A percentile compares a stretch with the other conserved stretches of the same genome.
Evolutionary conservation across 2,888 invertebrate species (phyloP).

Genomic region (Campoletis raptor): DNA sequence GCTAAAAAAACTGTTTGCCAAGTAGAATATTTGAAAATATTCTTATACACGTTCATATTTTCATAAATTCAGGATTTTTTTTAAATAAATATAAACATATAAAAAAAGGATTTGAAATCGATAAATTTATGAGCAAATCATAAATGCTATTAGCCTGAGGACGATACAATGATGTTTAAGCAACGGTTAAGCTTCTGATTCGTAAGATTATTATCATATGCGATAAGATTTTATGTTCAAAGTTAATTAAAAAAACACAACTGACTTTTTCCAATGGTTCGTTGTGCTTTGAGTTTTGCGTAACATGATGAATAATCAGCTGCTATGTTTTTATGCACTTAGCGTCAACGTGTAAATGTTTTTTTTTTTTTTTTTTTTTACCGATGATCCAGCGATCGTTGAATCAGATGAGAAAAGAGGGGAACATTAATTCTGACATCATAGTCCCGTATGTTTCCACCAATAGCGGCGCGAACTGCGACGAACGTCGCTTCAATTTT

Average conservation of each 20-base stretch:
- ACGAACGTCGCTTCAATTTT: slow-evolving; percentile 7
- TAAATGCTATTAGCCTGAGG: background rate
- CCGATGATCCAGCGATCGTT: slow-evolving; percentile 12
- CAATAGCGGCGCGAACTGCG: slow-evolving; percentile 30
- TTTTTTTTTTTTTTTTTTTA: slow-evolving; percentile 43
- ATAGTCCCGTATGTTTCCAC: slow-evolving; percentile 17
- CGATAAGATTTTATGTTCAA: background rate
- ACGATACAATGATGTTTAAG: background rate
- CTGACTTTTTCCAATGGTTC: background rate
- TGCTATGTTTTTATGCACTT: slow-evolving; percentile 40
- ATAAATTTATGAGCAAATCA: background rate
- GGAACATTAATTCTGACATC: slow-evolving; percentile 32
- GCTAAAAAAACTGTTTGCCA: background rate
- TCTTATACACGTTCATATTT: background rate
- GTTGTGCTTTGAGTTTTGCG: background rate
- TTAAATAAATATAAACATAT: background rate
- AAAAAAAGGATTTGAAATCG: background rate
- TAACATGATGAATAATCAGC: background rate
- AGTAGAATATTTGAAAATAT: background rate
- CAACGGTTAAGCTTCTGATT: background rate
- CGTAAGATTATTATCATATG: background rate
- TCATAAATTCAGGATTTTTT: background rate
- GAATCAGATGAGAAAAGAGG: slow-evolving; percentile 26
- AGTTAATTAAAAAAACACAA: background rate
- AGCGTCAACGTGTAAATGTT: slow-evolving; percentile 45